Evolutionary conservation across 2,888 invertebrate genomes (phyloP), one percentile per base, ranked within the genome.

Genomic region (Drosophila mayaguana): DNA sequence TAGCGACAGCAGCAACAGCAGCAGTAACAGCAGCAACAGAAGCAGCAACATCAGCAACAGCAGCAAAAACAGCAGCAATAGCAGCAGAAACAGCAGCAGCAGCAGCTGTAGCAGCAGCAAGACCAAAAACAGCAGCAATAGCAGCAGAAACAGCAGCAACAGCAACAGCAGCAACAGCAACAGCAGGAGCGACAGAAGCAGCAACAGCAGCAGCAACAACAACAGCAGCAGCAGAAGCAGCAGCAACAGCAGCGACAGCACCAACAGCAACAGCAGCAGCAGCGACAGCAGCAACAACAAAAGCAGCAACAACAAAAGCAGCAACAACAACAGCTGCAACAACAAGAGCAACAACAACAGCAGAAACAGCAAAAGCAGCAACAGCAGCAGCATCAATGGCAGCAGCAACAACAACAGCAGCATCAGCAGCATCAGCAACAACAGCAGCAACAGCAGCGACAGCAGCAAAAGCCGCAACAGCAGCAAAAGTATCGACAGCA

Each of bases 21-120:
- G 28, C 6, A 50, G 42, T 48, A 64, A 45, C 12, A 18, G 50
- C 12, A 32, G 38, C 16, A 28, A 3, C n/a, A n/a, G n/a, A n/a
- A n/a, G n/a, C n/a, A n/a, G n/a, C n/a, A n/a, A n/a, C n/a, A n/a
- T n/a, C n/a, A n/a, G n/a, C n/a, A 25, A 18, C 73, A 70, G 36
- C 53, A 66, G 46, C 32, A 63, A 75, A 45, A 73, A 71, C 9
- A 50, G 38, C 53, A n/a, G n/a, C n/a, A n/a, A n/a, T n/a, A 64
- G 48, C 32, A 14, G 12, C 12, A 20, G 6, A 16, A 36, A 5
- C 16, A 14, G 11, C 11, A 45, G 28, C 6, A 50, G 42, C 53
- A 64, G 48, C 12, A 18, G n/a, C n/a, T n/a, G n/a, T n/a, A n/a
- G n/a, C n/a, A n/a, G n/a, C n/a, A n/a, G n/a, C n/a, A n/a, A n/a